Conservation (phyloP, 2,888 invertebrate species). For the Melanchra persicariae region DNA sequence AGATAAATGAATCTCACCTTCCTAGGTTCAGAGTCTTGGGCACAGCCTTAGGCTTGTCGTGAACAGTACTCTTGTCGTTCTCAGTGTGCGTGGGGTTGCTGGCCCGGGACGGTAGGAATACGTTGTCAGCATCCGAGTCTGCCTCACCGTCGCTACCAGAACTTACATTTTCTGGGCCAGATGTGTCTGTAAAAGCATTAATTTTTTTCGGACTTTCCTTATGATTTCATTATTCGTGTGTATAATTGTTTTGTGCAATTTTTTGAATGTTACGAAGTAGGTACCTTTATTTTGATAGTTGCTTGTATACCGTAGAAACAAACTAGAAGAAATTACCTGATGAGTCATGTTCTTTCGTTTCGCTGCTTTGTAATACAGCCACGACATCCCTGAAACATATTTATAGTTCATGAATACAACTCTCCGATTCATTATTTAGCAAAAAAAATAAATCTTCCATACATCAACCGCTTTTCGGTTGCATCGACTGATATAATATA, state of each 20-base stretch:
- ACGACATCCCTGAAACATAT: constrained; percentile 91
- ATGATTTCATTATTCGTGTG: not conserved
- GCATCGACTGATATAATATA: not conserved
- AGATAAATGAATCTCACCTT: constrained; percentile 71
- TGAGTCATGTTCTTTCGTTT: constrained; percentile 90
- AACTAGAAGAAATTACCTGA: constrained; percentile 77
- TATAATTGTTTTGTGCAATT: not conserved
- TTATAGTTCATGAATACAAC: not conserved
- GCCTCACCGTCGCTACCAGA: constrained; percentile 88
- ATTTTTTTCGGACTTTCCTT: not conserved
- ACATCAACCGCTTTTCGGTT: no score
- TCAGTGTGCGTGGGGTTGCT: constrained; percentile 77
- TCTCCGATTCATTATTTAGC: not conserved
- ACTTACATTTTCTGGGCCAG: constrained; percentile 93
- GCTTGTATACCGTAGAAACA: no score
- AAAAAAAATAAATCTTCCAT: not conserved
- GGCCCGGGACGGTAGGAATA: constrained; percentile 86
- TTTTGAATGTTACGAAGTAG: no score
- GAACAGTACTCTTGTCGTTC: constrained; percentile 69
- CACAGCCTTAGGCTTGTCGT: constrained; percentile 80
- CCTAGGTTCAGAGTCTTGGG: constrained; percentile 88
- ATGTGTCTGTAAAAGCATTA: constrained; percentile 79
- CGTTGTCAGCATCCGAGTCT: constrained; percentile 89
- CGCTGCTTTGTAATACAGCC: constrained; percentile 92
- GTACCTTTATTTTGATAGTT: no score